These are phyloP conservation scores for Galaxias olidus DNA, from an alignment of 2,797 vertebrate species.

Conservation along the genomic window DNA sequence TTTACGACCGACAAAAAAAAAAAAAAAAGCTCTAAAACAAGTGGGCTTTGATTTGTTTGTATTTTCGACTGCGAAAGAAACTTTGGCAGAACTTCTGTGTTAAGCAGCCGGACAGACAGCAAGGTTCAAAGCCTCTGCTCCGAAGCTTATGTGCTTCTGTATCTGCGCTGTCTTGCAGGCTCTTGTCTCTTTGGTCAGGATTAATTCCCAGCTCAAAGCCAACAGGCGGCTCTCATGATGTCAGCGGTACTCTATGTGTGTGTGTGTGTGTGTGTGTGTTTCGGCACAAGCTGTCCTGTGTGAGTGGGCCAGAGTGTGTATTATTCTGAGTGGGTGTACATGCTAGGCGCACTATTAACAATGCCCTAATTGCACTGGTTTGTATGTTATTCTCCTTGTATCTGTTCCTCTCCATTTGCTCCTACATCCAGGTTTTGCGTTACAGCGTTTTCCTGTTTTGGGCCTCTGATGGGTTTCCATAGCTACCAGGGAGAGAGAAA, in stretches of 20 bases:
- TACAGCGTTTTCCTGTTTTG: slow-evolving; percentile 46
- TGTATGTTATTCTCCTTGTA: slow-evolving; percentile 28
- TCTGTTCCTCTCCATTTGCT: slow-evolving; percentile 16
- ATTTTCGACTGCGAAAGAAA: slow-evolving; percentile 36
- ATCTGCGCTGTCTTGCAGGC: slow-evolving; percentile 24
- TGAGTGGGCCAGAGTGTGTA: background rate
- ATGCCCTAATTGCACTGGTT: background rate
- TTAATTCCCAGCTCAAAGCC: slow-evolving; percentile 15
- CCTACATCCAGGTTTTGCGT: slow-evolving; percentile 35
- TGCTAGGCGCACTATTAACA: background rate
- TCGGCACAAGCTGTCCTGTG: background rate
- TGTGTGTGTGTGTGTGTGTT: slow-evolving; percentile 6
- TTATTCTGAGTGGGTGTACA: background rate
- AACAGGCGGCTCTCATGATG: slow-evolving; percentile 4
- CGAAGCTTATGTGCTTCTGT: slow-evolving; percentile 30
- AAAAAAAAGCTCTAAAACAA: slow-evolving; percentile 25
- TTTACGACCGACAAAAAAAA: slow-evolving; percentile 4
- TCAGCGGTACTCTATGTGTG: slow-evolving; percentile 13
- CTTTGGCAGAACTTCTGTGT: slow-evolving; percentile 26
- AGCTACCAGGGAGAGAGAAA: slow-evolving; percentile 29
- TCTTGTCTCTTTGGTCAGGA: slow-evolving; percentile 17
- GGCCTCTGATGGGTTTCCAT: slow-evolving; percentile 37
- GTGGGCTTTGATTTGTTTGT: slow-evolving; percentile 40
- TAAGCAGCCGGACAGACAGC: slow-evolving; percentile 36
- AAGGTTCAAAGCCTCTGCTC: slow-evolving; percentile 37